A percentile compares a stretch with the other conserved stretches of the same genome.
phyloP scores from a whole-genome alignment of 2,113 vertebrate genomes.

The Phalacrocorax brasilianus region DNA sequence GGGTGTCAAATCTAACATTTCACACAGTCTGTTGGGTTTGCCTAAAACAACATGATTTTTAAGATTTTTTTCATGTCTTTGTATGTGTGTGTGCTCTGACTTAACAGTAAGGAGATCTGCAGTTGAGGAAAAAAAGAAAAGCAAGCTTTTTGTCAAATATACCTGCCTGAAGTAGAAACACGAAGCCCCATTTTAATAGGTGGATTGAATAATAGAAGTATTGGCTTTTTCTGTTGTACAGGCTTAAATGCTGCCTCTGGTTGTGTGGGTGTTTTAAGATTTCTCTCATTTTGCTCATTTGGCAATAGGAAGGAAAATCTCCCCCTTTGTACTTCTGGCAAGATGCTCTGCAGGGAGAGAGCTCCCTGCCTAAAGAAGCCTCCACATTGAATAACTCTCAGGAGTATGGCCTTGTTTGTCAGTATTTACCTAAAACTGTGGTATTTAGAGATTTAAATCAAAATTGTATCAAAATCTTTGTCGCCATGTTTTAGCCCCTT shows the following conservation, averaged over 20 bases:
- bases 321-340: background rate
- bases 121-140: background rate
- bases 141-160: background rate
- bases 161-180: background rate
- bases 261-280: slow-evolving; percentile 6
- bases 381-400: background rate
- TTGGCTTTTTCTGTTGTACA: background rate
- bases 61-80: background rate
- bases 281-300: slow-evolving; percentile 17
- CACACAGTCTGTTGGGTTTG: background rate
- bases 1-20: background rate
- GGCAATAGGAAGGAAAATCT: background rate
- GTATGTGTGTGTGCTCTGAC: background rate
- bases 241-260: background rate
- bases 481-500: background rate
- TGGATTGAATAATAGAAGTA: background rate
- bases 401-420: background rate
- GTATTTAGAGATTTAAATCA: background rate
- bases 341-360: background rate
- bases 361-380: background rate
- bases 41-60: background rate
- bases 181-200: background rate
- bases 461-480: background rate
- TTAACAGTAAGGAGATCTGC: background rate
- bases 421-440: background rate